Conservation (phyloP, 2,888 invertebrate genomes). For the Drosophila paranaensis region DNA sequence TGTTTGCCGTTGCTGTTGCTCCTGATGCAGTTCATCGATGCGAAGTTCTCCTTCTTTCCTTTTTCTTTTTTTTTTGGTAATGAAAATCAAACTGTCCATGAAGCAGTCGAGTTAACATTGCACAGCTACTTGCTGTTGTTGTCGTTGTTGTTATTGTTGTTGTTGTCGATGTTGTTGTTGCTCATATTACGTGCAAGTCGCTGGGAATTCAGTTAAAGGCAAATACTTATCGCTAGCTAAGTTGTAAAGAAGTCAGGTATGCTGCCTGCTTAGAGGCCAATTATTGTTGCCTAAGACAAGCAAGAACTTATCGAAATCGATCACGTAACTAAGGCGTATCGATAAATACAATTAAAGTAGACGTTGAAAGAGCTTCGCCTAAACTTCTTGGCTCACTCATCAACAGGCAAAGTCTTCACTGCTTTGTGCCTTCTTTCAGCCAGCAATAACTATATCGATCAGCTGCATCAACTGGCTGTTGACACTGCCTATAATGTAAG, state of each 20-base stretch:
- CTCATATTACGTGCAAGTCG: conserved; percentile 9
- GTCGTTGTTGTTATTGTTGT: conserved; percentile 12
- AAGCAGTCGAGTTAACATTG: conserved; percentile 21
- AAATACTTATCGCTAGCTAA: not conserved
- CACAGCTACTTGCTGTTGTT: not conserved
- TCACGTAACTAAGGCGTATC: not conserved
- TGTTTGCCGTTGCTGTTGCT: conserved; percentile 40
- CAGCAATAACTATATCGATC: not conserved
- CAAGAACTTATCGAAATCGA: not conserved
- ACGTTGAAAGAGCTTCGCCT: too few relatives aligned
- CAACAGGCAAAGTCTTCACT: not conserved
- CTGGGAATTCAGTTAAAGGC: too few relatives aligned
- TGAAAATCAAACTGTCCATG: conserved; percentile 57
- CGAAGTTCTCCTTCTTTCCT: conserved; percentile 17
- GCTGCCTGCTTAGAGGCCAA: not conserved
- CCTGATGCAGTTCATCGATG: conserved; percentile 34
- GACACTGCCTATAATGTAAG: too few relatives aligned
- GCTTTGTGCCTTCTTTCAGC: not conserved
- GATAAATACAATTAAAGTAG: not conserved
- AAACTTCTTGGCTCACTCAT: not conserved
- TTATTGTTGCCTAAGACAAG: not conserved
- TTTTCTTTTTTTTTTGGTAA: conserved; percentile 39
- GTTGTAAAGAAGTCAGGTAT: conserved; percentile 1
- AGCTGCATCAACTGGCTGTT: not conserved
- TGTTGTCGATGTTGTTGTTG: conserved; percentile 9